Conservation (phyloP, 2,113 vertebrate species). For the Etheostoma spectabile region DNA sequence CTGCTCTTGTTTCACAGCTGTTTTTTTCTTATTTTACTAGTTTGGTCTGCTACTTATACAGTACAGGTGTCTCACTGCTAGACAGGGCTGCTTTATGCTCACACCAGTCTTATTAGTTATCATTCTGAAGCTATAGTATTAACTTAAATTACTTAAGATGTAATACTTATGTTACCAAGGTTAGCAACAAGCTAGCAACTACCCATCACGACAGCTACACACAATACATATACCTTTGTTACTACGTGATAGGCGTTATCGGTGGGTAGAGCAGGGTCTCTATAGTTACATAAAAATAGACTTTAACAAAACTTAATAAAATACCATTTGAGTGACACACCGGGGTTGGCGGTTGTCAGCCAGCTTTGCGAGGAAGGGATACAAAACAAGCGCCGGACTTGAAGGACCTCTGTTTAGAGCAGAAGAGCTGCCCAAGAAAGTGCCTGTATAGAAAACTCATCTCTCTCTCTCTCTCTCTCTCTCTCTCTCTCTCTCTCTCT, state of each 20-base stretch:
- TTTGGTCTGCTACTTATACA: not conserved
- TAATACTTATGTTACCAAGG: not conserved
- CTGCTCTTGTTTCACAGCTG: not conserved
- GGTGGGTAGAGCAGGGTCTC: not conserved
- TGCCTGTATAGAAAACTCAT: slow-evolving; percentile 69
- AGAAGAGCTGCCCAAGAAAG: slow-evolving; percentile 39
- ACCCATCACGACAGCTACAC: not conserved
- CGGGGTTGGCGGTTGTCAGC: slow-evolving; percentile 20
- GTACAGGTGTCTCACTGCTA: not conserved
- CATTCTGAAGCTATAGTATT: not conserved
- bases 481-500: not conserved
- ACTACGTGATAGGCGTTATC: not conserved
- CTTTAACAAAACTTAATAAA: slow-evolving; percentile 15
- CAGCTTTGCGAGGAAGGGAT: not conserved
- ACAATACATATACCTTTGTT: not conserved
- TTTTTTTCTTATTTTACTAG: not conserved
- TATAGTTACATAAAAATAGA: not conserved
- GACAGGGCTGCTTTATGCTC: not conserved
- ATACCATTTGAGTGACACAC: slow-evolving; percentile 56
- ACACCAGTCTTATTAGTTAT: not conserved
- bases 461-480: rapidly evolving
- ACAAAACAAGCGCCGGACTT: slow-evolving; percentile 46
- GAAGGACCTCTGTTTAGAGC: slow-evolving; percentile 68
- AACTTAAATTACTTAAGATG: too few species aligned
- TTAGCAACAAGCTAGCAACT: slow-evolving; percentile 49